Conservation (phyloP, 2,888 invertebrate species). For the Yponomeuta sedellus region DNA sequence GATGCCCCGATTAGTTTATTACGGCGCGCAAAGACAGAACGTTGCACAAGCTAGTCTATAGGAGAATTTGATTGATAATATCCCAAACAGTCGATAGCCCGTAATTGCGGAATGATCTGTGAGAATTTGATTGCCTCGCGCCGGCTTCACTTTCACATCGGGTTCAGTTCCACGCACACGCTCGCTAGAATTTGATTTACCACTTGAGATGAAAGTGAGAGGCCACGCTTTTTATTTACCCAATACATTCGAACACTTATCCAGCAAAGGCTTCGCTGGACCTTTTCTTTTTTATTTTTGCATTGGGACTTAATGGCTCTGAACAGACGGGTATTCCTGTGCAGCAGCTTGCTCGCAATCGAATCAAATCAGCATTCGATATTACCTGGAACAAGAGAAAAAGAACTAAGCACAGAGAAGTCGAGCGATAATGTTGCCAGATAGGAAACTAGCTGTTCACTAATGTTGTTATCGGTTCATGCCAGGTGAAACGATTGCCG, state of each 20-base stretch:
- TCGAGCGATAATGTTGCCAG: conserved; percentile 9
- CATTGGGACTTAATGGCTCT: not conserved
- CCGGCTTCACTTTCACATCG: conserved; percentile 60
- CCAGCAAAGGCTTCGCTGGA: not conserved
- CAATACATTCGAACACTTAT: conserved; percentile 28
- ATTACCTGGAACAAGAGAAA: conserved; percentile 21
- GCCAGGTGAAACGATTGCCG: conserved; percentile 23
- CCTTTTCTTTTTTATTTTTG: not conserved
- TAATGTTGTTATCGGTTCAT: conserved; percentile 26
- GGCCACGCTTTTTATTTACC: conserved; percentile 62
- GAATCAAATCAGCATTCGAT: conserved; percentile 12
- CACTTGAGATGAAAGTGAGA: conserved; percentile 64
- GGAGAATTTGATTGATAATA: conserved; percentile 36
- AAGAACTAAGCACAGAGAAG: conserved; percentile 1
- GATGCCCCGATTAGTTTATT: conserved; percentile 14
- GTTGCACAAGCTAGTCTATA: not conserved
- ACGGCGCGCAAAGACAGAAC: not conserved
- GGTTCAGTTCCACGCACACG: conserved; percentile 28
- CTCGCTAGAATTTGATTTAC: conserved; percentile 47
- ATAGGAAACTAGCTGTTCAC: conserved; percentile 15
- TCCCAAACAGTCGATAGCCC: conserved; percentile 27
- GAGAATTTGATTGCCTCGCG: conserved; percentile 36
- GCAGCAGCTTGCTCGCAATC: not conserved
- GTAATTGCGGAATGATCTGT: conserved; percentile 28
- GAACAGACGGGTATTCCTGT: not conserved